phyloP scores from a whole-genome alignment of 2,888 invertebrate species.

The Timema cristinae region DNA sequence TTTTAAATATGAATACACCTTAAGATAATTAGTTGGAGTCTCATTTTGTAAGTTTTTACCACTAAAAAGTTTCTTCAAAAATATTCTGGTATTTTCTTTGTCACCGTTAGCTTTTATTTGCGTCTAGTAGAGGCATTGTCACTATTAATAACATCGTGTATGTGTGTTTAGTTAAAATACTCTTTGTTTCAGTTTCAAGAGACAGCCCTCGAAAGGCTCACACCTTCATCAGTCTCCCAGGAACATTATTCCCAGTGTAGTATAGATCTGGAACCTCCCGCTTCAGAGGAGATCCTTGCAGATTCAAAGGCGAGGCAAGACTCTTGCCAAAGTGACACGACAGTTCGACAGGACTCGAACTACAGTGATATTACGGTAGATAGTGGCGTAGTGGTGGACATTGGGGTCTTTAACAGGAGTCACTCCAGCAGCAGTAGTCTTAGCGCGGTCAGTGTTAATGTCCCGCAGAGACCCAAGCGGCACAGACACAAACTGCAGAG shows the following conservation, averaged over 20 bases:
- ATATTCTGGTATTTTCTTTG: no score
- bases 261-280: not conserved
- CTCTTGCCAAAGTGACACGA: constrained; percentile 19
- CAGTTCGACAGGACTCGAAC: constrained; percentile 37
- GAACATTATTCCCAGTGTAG: constrained; percentile 4
- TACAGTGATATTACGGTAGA: constrained; percentile 38
- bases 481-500: constrained; percentile 36
- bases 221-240: constrained; percentile 21
- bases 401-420: constrained; percentile 22
- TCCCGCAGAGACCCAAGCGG: constrained; percentile 24
- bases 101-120: no score
- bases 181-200: constrained; percentile 27
- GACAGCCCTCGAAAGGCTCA: constrained; percentile 27
- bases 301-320: constrained; percentile 20
- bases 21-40: no score
- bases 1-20: no score
- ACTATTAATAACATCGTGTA: no score
- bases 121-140: no score
- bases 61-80: no score
- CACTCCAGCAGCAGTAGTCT: constrained; percentile 20
- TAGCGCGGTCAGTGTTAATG: constrained; percentile 9
- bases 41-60: no score
- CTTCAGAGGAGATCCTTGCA: not conserved
- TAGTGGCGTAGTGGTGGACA: constrained; percentile 36
- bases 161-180: not conserved